A percentile compares a stretch with the other conserved stretches of the same genome.
Evolutionary conservation across 2,888 invertebrate species (phyloP).

Genomic region (Epirrhoe alternata): DNA sequence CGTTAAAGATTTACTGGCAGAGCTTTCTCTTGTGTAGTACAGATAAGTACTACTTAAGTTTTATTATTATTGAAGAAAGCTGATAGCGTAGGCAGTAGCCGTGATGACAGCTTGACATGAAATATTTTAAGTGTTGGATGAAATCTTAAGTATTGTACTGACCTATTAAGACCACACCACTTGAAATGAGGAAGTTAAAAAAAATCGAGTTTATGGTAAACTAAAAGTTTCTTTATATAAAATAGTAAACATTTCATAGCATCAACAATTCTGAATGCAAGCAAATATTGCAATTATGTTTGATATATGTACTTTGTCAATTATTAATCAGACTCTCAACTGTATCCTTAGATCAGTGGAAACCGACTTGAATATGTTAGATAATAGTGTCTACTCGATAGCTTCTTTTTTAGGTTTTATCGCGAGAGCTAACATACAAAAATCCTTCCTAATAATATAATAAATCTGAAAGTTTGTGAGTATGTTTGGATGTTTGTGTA

Average conservation of each 20-base stretch:
- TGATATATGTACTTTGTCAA: too few relatives aligned
- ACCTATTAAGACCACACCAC: conserved; percentile 38
- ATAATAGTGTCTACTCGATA: too few relatives aligned
- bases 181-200: conserved; percentile 29
- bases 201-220: not conserved
- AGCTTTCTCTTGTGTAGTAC: conserved; percentile 43
- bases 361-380: too few relatives aligned
- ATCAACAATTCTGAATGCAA: too few relatives aligned
- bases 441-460: too few relatives aligned
- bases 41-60: conserved; percentile 41
- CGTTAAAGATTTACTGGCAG: conserved; percentile 32
- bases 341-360: too few relatives aligned
- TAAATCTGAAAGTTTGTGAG: too few relatives aligned
- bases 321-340: too few relatives aligned
- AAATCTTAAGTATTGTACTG: conserved; percentile 40
- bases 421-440: too few relatives aligned
- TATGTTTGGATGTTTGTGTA: too few relatives aligned
- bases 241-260: not conserved
- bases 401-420: too few relatives aligned
- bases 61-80: conserved; percentile 46
- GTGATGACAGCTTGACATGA: conserved; percentile 50
- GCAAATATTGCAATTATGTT: too few relatives aligned
- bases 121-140: conserved; percentile 43
- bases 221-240: not conserved
- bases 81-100: conserved; percentile 62